A percentile compares a stretch with the other conserved stretches of the same genome.
phyloP scores from a whole-genome alignment of 2,113 vertebrate species.

The Agelaius phoeniceus region DNA sequence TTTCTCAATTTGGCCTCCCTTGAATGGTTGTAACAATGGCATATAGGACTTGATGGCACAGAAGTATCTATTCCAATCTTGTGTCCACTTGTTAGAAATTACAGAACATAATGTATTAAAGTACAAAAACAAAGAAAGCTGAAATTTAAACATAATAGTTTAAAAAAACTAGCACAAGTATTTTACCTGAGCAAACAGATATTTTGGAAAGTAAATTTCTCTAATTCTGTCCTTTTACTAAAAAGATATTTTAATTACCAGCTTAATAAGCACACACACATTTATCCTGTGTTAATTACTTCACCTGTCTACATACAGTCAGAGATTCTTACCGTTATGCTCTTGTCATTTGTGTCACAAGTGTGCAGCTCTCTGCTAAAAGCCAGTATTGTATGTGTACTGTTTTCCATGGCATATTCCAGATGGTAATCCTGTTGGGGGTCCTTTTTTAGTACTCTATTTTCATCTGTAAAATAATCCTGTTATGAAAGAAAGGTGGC shows the following conservation, averaged over 20 bases:
- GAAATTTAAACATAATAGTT: background rate
- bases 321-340: conserved; percentile 78
- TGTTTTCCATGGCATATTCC: conserved; percentile 86
- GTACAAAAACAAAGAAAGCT: background rate
- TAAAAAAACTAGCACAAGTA: background rate
- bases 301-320: background rate
- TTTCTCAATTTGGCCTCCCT: background rate
- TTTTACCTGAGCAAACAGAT: background rate
- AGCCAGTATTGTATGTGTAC: conserved; percentile 82
- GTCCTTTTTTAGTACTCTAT: conserved; percentile 81
- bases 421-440: conserved; percentile 82
- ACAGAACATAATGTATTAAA: background rate
- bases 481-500: conserved; percentile 51
- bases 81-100: background rate
- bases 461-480: conserved; percentile 85
- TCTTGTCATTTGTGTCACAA: conserved; percentile 83
- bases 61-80: background rate
- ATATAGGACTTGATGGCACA: background rate
- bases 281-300: background rate
- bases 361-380: conserved; percentile 84
- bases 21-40: background rate
- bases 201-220: background rate
- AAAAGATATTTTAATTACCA: background rate
- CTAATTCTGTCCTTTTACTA: background rate
- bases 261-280: background rate